A percentile compares a stretch with the other conserved stretches of the same genome.
Evolutionary conservation across 2,888 invertebrate genomes (phyloP).

Genomic region (Crepidodera aurea): DNA sequence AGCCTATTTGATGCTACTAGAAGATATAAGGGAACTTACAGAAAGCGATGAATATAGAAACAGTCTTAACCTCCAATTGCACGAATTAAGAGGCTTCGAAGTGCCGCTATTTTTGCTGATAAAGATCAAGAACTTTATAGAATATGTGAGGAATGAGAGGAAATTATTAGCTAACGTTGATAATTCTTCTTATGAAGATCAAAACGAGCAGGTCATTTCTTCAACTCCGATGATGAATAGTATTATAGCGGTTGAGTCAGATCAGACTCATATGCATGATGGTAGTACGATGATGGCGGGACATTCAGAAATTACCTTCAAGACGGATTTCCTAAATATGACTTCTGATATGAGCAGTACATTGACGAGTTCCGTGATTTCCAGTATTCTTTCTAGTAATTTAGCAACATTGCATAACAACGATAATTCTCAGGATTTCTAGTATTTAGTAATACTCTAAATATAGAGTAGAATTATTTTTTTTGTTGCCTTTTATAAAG

Average conservation of each 20-base stretch:
- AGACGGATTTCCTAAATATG: slow-evolving; percentile 56
- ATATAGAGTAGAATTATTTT: too few relatives aligned
- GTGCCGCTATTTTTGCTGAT: slow-evolving; percentile 77
- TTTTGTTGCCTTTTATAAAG: too few relatives aligned
- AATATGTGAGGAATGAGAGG: slow-evolving; percentile 59
- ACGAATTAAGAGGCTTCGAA: slow-evolving; percentile 78
- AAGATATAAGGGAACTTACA: slow-evolving; percentile 79
- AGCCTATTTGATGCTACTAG: slow-evolving; percentile 80
- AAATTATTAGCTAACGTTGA: slow-evolving; percentile 52
- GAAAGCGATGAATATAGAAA: slow-evolving; percentile 76
- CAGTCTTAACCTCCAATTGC: slow-evolving; percentile 69
- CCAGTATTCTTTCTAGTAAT: slow-evolving; percentile 57
- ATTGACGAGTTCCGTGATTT: slow-evolving; percentile 59
- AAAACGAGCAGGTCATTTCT: slow-evolving; percentile 54
- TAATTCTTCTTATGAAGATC: slow-evolving; percentile 55
- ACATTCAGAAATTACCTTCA: slow-evolving; percentile 29
- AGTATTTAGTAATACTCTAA: slow-evolving; percentile 1
- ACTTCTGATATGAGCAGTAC: slow-evolving; percentile 59
- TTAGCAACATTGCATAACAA: slow-evolving; percentile 47
- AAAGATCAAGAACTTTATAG: slow-evolving; percentile 76
- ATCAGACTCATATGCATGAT: slow-evolving; percentile 59
- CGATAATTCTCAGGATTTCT: slow-evolving; percentile 58
- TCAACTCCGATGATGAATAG: slow-evolving; percentile 57
- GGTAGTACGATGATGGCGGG: slow-evolving; percentile 56
- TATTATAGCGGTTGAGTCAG: slow-evolving; percentile 56